These are phyloP conservation scores for Chironomus tentans DNA, from an alignment of 2,888 invertebrate genomes.

Conservation along the genomic window DNA sequence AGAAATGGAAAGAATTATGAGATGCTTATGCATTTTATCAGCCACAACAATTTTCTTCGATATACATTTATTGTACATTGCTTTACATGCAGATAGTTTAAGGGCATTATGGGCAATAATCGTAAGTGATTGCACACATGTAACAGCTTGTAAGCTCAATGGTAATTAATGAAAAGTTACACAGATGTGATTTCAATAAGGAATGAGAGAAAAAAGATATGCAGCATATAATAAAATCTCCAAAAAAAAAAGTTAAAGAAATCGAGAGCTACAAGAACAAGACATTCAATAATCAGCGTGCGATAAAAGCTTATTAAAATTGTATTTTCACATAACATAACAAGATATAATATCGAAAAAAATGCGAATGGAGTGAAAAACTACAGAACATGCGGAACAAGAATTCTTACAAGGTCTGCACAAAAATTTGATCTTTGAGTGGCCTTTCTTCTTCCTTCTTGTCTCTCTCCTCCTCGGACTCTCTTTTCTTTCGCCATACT, in stretches of 20 bases:
- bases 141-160: not conserved
- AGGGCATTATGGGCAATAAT: not conserved
- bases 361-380: not conserved
- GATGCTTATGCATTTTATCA: not conserved
- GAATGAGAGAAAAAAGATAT: too few relatives aligned
- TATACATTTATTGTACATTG: not conserved
- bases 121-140: not conserved
- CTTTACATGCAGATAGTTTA: not conserved
- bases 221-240: not conserved
- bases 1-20: not conserved
- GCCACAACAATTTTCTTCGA: not conserved
- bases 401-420: conserved; percentile 14
- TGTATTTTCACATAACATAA: conserved; percentile 20
- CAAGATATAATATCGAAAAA: not conserved
- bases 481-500: not conserved
- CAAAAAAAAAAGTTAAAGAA: too few relatives aligned
- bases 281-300: conserved; percentile 1
- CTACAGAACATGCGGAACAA: conserved; percentile 14
- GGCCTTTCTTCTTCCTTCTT: not conserved
- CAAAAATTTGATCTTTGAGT: conserved; percentile 21
- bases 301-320: conserved; percentile 25
- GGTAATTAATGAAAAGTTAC: not conserved
- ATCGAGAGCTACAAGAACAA: not conserved
- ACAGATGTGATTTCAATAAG: not conserved
- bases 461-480: not conserved